These are phyloP conservation scores for Coregonus ussuriensis DNA, from an alignment of 2,797 vertebrate species.

Conservation along the genomic window DNA sequence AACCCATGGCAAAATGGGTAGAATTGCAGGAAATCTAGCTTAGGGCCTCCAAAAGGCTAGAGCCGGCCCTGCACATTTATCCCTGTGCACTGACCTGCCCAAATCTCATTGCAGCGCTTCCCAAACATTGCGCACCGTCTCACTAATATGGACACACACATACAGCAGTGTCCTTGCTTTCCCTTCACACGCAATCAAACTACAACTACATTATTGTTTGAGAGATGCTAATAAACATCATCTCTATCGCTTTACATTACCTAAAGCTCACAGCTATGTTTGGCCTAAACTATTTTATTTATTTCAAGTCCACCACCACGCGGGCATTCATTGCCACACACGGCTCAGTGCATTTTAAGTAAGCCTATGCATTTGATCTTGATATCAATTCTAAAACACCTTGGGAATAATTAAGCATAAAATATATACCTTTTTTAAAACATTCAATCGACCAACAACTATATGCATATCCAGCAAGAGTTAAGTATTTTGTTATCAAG, in stretches of 20 bases:
- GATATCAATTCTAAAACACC: slow-evolving; percentile 47
- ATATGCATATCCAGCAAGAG: slow-evolving; percentile 27
- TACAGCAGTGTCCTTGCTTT: neutral
- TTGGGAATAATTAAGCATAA: slow-evolving; percentile 36
- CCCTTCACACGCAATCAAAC: neutral
- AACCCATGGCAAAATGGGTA: no score
- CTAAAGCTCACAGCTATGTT: neutral
- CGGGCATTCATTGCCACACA: slow-evolving; percentile 51
- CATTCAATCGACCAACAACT: slow-evolving; percentile 23
- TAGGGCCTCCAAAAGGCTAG: no score
- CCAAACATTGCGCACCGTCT: neutral
- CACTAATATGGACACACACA: neutral
- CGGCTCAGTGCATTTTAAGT: slow-evolving; percentile 58
- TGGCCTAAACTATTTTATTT: slow-evolving; percentile 1
- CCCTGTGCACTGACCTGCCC: neutral
- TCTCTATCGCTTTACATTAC: slow-evolving; percentile 45
- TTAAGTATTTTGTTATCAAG: slow-evolving; percentile 48
- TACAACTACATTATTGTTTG: neutral
- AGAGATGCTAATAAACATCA: slow-evolving; percentile 20
- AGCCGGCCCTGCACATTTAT: no score
- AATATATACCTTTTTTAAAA: neutral
- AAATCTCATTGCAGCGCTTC: neutral
- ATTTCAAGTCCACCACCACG: slow-evolving; percentile 38
- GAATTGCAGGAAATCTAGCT: no score
- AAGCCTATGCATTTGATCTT: slow-evolving; percentile 57